These are phyloP conservation scores for Timandra comae DNA, from an alignment of 2,888 invertebrate species.

Conservation along the genomic window DNA sequence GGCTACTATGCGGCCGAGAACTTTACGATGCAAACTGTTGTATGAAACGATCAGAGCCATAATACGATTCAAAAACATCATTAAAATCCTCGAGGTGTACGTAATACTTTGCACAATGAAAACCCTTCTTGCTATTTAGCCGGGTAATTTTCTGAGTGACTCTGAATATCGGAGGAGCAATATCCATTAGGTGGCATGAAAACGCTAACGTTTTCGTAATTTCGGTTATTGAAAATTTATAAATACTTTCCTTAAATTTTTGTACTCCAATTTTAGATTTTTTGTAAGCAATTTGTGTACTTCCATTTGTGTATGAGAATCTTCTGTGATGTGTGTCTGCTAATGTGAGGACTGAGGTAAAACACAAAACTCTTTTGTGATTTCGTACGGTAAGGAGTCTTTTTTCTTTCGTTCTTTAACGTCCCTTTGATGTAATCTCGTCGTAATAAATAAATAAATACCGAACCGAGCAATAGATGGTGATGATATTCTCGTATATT, in stretches of 20 bases:
- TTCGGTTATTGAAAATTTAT: slow-evolving; percentile 12
- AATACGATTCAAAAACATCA: slow-evolving; percentile 19
- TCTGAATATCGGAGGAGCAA: slow-evolving; percentile 15
- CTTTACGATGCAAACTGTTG: slow-evolving; percentile 32
- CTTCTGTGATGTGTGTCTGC: too few species aligned
- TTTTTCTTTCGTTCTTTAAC: too few species aligned
- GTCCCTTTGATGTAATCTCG: too few species aligned
- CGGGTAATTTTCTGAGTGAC: slow-evolving; percentile 18
- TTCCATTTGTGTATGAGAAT: too few species aligned
- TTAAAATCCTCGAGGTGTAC: slow-evolving; percentile 20
- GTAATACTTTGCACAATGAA: slow-evolving; percentile 16
- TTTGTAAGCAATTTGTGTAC: too few species aligned
- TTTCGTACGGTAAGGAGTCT: too few species aligned
- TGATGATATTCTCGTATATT: too few species aligned
- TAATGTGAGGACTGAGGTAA: too few species aligned
- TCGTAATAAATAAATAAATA: too few species aligned
- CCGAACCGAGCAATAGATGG: too few species aligned
- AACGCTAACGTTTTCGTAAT: slow-evolving; percentile 14
- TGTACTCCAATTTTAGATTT: too few species aligned
- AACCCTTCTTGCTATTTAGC: not conserved
- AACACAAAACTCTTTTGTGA: too few species aligned
- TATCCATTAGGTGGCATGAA: slow-evolving; percentile 20
- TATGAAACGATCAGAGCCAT: slow-evolving; percentile 30
- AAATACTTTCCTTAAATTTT: slow-evolving; percentile 8
- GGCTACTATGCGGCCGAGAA: slow-evolving; percentile 26